Base-by-base conservation (phyloP, 1,140 invertebrate genomes). In the Ceratoteleas bidentatus region DNA sequence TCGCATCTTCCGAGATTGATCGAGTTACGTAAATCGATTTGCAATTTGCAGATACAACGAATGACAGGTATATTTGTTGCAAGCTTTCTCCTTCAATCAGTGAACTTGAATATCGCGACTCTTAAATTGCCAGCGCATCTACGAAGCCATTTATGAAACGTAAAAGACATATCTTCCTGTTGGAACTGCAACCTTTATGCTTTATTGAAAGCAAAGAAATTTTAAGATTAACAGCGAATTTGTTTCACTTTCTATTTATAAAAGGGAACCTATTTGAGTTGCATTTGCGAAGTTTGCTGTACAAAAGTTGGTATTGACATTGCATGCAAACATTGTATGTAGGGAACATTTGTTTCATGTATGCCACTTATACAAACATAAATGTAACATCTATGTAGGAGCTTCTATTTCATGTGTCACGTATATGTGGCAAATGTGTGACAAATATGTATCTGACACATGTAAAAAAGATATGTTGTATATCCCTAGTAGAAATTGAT, bases 191-290 rank as follows among this genome's bases (percentile, higher is more conserved):
- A 40, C 34, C n/a, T 40, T 24, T 53, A 64, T 7, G 24, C 24
- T 34, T 43, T 65, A 65, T 54, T 65, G 50, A 43, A 65, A 45
- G 36, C 16, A 43, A 52, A 38, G 7, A 6, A 64, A 40, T 11
- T 43, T 65, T 45, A 36, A 16, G 47, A 7, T 65, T 65, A 54
- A 65, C 62, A 65, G 62, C 14, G 50, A 38, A 54, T 65, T 50
- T 50, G 54, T 54, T 65, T 65, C 50, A 65, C 50, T 65, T 54
- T 64, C 16, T 54, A 65, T 65, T 65, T 50, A 65, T 65, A 65
- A 65, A 65, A 54, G 50, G 43, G 54, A 38, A 54, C 24, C 50
- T 43, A 54, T 50, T 54, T 52, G 0, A 65, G 36, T 43, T 11
- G 62, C 16, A 65, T 54, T 54, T 49, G 43, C 7, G 14, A 52